Base-by-base conservation (phyloP, 2,797 vertebrate species). In the Bradypodion ventrale region DNA sequence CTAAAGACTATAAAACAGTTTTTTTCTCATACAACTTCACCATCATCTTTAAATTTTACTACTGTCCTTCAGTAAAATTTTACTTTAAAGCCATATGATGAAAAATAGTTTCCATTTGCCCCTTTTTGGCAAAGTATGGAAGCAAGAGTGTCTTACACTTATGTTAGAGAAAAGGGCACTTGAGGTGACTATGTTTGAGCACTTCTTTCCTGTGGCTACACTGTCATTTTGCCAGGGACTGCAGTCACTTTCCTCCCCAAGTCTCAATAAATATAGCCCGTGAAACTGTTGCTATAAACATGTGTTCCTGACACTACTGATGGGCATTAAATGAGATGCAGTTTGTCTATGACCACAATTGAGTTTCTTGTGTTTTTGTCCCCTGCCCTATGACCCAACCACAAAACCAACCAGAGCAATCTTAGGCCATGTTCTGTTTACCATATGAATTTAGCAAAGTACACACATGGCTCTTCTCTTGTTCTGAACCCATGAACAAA, bases 211-310 rank as follows among this genome's bases (percentile, higher is more conserved):
- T 90, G 79, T 56, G 89, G 89, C 85, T n/a, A 63, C 88, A 80
- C 69, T 92, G 90, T 91, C 92, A 91, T 83, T 95, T 94, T 91
- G 44, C 85, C 82, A 29, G n/a, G 79, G 85, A 82, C 19, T 84
- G 49, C 56, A 92, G 63, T 4, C 87, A 92, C 91, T 91, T 87
- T 83, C 89, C 80, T 1, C 56, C 32, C 63, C 49, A 81, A 91
- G 72, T 80, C 69, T 91, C 89, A 91, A 89, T 93, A 93, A 95
- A 94, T 89, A 86, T 62, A 85, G 29, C 32, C 78, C 82, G 82
- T 84, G 85, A 73, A 92, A 87, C 32, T 4, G 13, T 92, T 80
- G 42, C 85, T 80, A 66, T 83, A 87, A 93, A 91, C 83, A 87
- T 90, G 84, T 78, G 84, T 88, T 79, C 84, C 84, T 75, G 44